Percentiles rank a stretch among this genome's conserved stretches.
phyloP scores from a whole-genome alignment of 2,888 invertebrate species.

The Leptopilina drosophilae region DNA sequence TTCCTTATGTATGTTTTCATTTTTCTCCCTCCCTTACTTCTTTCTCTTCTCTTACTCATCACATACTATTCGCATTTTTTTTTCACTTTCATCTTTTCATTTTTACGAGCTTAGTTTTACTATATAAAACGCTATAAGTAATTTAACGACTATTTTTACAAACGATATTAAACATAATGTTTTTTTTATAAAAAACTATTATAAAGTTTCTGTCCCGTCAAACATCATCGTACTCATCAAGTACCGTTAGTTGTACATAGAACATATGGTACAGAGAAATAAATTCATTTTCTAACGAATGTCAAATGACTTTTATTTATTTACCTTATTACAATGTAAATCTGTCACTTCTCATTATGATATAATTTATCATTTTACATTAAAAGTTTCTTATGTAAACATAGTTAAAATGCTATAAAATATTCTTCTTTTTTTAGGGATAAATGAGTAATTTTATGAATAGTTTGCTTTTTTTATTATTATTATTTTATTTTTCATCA shows the following conservation, averaged over 20 bases:
- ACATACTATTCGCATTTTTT: not conserved
- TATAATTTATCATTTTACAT: not conserved
- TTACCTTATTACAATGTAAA: constrained; percentile 41
- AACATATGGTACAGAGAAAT: constrained; percentile 76
- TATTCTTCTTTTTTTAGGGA: no score
- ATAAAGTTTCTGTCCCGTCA: constrained; percentile 65
- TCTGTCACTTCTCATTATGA: constrained; percentile 9
- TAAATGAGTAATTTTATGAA: no score
- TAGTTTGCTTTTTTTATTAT: no score
- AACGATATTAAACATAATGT: constrained; percentile 62
- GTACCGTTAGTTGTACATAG: constrained; percentile 76
- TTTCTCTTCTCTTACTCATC: constrained; percentile 44
- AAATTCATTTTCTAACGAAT: constrained; percentile 77
- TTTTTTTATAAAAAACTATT: constrained; percentile 63
- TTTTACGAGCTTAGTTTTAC: constrained; percentile 52
- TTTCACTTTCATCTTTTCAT: constrained; percentile 49
- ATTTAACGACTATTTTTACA: constrained; percentile 59
- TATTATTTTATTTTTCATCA: no score
- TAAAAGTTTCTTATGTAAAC: no score
- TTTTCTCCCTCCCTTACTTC: constrained; percentile 43
- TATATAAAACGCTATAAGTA: constrained; percentile 41
- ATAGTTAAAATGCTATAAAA: no score
- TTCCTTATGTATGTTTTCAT: constrained; percentile 42
- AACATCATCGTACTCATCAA: constrained; percentile 68
- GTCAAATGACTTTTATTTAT: constrained; percentile 34